Conservation (phyloP, 2,888 invertebrate species). For the Drosophila kanekoi region DNA sequence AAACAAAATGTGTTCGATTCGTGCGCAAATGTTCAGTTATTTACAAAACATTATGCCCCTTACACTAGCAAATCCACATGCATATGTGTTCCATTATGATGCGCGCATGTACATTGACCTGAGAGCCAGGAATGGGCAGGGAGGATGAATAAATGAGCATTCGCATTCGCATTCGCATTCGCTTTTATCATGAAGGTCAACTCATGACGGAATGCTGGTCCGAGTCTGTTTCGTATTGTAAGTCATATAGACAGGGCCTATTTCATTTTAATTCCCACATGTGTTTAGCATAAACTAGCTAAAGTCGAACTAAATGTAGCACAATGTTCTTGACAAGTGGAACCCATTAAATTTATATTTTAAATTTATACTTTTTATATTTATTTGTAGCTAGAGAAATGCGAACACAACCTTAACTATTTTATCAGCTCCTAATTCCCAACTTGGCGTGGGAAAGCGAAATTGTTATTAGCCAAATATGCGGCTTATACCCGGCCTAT, state of each 20-base stretch:
- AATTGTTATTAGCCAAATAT: constrained; percentile 28
- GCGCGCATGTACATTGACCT: constrained; percentile 1
- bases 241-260: neutral
- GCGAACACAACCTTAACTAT: too few species aligned
- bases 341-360: neutral
- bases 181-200: constrained; percentile 30
- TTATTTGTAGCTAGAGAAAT: neutral
- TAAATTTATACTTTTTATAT: neutral
- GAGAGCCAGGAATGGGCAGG: constrained; percentile 17
- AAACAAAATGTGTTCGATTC: constrained; percentile 13
- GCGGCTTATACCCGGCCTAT: constrained; percentile 40
- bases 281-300: constrained; percentile 6
- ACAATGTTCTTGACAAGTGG: neutral
- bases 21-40: constrained; percentile 16
- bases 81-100: constrained; percentile 11
- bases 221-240: neutral
- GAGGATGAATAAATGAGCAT: constrained; percentile 4
- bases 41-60: constrained; percentile 4
- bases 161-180: constrained; percentile 8
- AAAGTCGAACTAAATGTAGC: neutral
- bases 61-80: constrained; percentile 2
- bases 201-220: constrained; percentile 14
- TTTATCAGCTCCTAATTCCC: too few species aligned
- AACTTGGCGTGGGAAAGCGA: constrained; percentile 62
- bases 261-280: neutral